These are phyloP conservation scores for Hemicordylus capensis DNA, from an alignment of 2,113 vertebrate species.

Conservation along the genomic window DNA sequence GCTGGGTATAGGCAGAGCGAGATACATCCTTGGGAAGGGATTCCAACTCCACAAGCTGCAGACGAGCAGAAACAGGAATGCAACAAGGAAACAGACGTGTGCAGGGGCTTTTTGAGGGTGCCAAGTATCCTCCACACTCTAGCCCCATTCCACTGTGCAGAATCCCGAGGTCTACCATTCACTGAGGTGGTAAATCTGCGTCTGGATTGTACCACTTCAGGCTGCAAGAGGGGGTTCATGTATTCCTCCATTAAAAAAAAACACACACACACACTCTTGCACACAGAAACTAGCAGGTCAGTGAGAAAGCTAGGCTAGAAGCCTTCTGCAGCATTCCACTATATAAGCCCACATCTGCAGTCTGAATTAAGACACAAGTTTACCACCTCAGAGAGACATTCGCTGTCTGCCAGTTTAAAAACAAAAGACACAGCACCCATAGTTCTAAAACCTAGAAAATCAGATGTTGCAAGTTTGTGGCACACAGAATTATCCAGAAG, in stretches of 20 bases:
- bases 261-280: too few relatives aligned
- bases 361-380: neutral
- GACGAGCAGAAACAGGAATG: neutral
- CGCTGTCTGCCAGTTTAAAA: too few relatives aligned
- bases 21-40: conserved; percentile 84
- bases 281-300: neutral
- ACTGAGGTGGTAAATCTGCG: neutral
- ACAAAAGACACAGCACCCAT: neutral
- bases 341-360: too few relatives aligned
- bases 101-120: neutral
- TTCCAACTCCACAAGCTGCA: conserved; percentile 84
- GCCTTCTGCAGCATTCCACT: too few relatives aligned
- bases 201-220: neutral
- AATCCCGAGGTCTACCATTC: neutral
- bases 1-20: conserved; percentile 88
- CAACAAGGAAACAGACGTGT: neutral
- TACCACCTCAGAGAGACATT: neutral
- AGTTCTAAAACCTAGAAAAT: neutral
- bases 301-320: neutral
- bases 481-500: neutral
- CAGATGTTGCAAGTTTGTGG: neutral
- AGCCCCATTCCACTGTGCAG: neutral
- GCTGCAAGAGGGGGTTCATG: neutral
- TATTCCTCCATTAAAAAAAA: neutral
- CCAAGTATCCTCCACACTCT: neutral